Conservation (phyloP, 2,888 invertebrate genomes). For the Ethmia dodecea region DNA sequence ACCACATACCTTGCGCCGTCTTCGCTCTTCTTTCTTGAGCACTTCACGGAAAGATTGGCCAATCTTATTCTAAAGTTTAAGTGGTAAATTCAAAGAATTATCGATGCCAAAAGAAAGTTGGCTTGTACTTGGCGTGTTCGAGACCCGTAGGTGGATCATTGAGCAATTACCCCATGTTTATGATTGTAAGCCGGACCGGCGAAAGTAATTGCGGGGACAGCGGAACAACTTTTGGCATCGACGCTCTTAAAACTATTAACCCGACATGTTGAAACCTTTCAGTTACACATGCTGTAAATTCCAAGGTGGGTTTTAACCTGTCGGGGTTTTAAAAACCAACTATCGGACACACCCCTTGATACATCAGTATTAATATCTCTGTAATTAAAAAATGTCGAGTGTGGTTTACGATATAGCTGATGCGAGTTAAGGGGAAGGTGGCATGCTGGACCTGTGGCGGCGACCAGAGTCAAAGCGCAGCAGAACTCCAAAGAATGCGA, state of each 20-base stretch:
- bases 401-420: slow-evolving; percentile 42
- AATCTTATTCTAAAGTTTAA: slow-evolving; percentile 56
- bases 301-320: slow-evolving; percentile 31
- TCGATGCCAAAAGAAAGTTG: slow-evolving; percentile 63
- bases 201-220: slow-evolving; percentile 59
- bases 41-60: slow-evolving; percentile 58
- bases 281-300: slow-evolving; percentile 25
- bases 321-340: slow-evolving; percentile 59
- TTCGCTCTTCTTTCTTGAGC: slow-evolving; percentile 36
- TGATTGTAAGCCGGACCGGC: slow-evolving; percentile 48
- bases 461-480: slow-evolving; percentile 53
- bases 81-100: slow-evolving; percentile 30
- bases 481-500: slow-evolving; percentile 59
- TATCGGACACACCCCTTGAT: slow-evolving; percentile 63
- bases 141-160: slow-evolving; percentile 50
- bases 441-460: slow-evolving; percentile 58
- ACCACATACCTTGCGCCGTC: slow-evolving; percentile 59
- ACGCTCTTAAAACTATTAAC: slow-evolving; percentile 47
- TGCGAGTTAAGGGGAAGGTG: slow-evolving; percentile 49
- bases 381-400: slow-evolving; percentile 52
- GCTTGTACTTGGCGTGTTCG: slow-evolving; percentile 16
- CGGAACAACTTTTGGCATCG: slow-evolving; percentile 59
- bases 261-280: slow-evolving; percentile 39
- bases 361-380: slow-evolving; percentile 41
- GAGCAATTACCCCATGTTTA: slow-evolving; percentile 60